Evolutionary conservation across 2,113 vertebrate species (phyloP), one percentile per base, ranked within the genome.

Genomic region (Mugil cephalus): DNA sequence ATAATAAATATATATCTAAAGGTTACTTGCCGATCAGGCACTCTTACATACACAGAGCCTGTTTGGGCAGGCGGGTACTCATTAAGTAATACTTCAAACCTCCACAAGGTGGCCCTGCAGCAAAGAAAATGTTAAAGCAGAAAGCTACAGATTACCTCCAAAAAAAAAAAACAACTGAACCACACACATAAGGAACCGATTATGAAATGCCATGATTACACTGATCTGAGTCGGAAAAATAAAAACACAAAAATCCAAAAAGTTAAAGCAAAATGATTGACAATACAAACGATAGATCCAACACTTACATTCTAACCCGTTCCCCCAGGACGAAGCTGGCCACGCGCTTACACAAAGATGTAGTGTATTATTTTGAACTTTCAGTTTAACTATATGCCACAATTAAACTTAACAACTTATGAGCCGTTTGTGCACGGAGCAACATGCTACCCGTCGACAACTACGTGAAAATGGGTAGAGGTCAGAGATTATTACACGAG

Each of bases 31-130:
- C 24, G 8, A 65, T 74, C 60, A 74, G 74, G 56, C 51, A 54
- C 69, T 74, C 54, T 63, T 40, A 45, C 64, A 74, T 50, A 70
- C 60, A 38, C 45, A 60, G 47, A 55, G 67, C 67, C 52, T 17
- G 24, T 63, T 68, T 58, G 53, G 62, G 46, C 75, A 72, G 74
- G 66, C 61, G 69, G 58, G 17, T 43, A 50, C 40, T 72, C 42
- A 30, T 69, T 47, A 39, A 34, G 65, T 65, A 90, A 87, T 88
- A 91, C 87, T 91, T 80, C 50, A 83, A 82, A 74, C 43, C 67
- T 77, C 90, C 93, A 93, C 83, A 65, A 60, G 88, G 84, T 86
- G 92, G 80, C 79, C 54, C 78, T 73, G 62, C 62, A 67, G 73
- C 64, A 77, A 48, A 73, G 52, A 50, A 69, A 65, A 58, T 30